Percentiles rank a stretch among this genome's conserved stretches.
Conservation (phyloP, 1,140 invertebrate genomes). For the Laupala kohalensis region DNA sequence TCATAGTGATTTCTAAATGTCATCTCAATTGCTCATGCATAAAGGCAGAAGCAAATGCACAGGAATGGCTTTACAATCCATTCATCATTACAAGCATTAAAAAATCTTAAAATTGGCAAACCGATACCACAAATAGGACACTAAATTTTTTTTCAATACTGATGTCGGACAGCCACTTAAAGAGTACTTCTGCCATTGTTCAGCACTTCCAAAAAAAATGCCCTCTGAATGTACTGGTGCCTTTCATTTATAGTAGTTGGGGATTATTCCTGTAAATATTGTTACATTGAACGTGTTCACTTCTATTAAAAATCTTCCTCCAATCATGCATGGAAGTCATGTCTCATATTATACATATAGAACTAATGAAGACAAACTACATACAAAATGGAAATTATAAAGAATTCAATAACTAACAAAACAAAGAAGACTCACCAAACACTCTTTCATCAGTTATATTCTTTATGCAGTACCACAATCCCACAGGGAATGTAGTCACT, state of each 20-base stretch:
- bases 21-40: too few species aligned
- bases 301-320: not conserved
- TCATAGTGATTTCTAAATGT: too few species aligned
- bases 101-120: not conserved
- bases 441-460: conserved; percentile 95
- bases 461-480: conserved; percentile 97
- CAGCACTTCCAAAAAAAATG: too few species aligned
- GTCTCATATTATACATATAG: too few species aligned
- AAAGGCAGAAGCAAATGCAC: too few species aligned
- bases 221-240: not conserved
- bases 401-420: not conserved
- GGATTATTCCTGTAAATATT: not conserved
- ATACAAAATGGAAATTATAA: not conserved
- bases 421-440: conserved; percentile 65
- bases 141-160: not conserved
- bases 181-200: not conserved
- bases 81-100: not conserved
- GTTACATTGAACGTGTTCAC: not conserved
- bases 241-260: not conserved
- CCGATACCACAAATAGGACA: not conserved
- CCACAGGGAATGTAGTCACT: conserved; percentile 92
- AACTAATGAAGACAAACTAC: too few species aligned
- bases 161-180: not conserved
- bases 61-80: not conserved
- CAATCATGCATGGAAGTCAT: too few species aligned